Conservation (phyloP, 2,888 invertebrate species). For the Epinotia brunnichana region DNA sequence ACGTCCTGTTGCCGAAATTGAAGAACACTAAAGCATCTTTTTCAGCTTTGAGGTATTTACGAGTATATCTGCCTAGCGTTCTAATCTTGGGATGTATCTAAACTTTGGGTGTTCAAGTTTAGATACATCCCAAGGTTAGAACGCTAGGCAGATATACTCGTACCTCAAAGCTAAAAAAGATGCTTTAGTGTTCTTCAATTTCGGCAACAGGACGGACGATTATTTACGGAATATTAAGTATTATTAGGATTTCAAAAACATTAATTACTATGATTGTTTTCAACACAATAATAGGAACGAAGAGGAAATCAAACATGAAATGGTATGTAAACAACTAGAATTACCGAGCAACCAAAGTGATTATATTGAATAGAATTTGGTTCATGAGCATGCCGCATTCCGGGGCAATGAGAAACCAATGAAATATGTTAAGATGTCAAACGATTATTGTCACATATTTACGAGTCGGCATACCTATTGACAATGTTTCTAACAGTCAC, state of each 20-base stretch:
- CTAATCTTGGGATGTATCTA: background rate
- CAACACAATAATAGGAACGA: background rate
- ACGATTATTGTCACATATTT: constrained; percentile 20
- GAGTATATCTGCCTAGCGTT: background rate
- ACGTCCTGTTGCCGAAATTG: background rate
- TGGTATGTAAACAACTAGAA: constrained; percentile 13
- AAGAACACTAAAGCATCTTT: too few species aligned
- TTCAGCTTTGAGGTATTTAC: too few species aligned
- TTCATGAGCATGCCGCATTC: constrained; percentile 20
- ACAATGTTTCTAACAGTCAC: background rate
- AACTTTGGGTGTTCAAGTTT: too few species aligned
- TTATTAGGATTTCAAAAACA: too few species aligned
- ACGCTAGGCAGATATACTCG: background rate
- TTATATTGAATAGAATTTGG: constrained; percentile 17
- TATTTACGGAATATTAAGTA: too few species aligned
- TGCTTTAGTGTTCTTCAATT: background rate
- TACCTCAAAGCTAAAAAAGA: too few species aligned
- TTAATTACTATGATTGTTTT: background rate
- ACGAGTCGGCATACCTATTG: constrained; percentile 11
- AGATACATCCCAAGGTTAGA: background rate
- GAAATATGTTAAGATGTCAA: constrained; percentile 28
- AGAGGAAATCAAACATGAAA: constrained; percentile 6
- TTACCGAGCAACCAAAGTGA: background rate
- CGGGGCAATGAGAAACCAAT: constrained; percentile 24
- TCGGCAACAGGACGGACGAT: background rate